These are phyloP conservation scores for Dioctria rufipes DNA, from an alignment of 2,888 invertebrate species.

Conservation along the genomic window DNA sequence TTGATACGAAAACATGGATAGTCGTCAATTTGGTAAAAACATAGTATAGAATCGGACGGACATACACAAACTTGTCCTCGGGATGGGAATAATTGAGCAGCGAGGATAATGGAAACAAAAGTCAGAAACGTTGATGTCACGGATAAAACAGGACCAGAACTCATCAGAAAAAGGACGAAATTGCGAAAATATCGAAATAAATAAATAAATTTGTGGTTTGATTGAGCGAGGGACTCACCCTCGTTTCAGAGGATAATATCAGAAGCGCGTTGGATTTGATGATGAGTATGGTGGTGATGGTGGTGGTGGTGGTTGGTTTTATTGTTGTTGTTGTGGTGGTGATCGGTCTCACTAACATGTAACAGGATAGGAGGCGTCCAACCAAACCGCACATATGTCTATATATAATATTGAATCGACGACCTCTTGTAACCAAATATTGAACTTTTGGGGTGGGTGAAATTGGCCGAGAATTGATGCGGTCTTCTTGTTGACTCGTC, in stretches of 20 bases:
- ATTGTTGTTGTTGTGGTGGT: neutral
- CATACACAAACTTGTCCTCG: neutral
- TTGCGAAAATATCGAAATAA: conserved; percentile 50
- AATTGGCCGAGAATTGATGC: conserved; percentile 52
- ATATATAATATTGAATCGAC: conserved; percentile 4
- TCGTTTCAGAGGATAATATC: neutral
- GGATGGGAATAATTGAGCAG: neutral
- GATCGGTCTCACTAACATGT: conserved; percentile 5
- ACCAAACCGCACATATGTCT: conserved; percentile 32
- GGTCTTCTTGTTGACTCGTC: conserved; percentile 38
- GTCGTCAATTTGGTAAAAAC: neutral
- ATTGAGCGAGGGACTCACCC: conserved; percentile 47
- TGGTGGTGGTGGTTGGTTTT: too few species aligned
- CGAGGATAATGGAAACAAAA: neutral
- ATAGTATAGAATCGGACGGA: neutral
- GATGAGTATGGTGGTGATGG: too few species aligned
- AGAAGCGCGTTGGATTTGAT: neutral
- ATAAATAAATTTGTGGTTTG: conserved; percentile 52
- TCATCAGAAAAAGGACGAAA: conserved; percentile 34
- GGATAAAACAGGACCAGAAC: neutral
- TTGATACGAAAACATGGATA: neutral
- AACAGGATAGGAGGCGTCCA: conserved; percentile 13
- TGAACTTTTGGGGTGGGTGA: conserved; percentile 35
- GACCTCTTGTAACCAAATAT: conserved; percentile 38
- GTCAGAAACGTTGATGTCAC: neutral